A percentile compares a stretch with the other conserved stretches of the same genome.
Conservation (phyloP, 2,113 vertebrate species). For the Pelecanus crispus region DNA sequence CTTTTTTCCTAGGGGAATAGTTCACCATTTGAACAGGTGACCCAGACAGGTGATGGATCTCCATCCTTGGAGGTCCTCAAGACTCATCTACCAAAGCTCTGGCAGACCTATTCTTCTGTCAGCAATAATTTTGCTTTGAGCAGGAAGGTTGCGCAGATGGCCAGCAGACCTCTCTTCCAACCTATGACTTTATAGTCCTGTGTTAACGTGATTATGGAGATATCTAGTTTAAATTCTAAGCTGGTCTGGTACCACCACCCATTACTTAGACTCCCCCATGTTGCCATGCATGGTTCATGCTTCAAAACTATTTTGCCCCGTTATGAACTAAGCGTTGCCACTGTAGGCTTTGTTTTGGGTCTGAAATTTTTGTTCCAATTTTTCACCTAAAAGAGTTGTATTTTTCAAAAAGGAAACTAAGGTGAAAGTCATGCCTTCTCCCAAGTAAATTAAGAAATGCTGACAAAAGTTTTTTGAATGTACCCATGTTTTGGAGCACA, state of each 20-base stretch:
- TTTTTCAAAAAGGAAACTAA: background rate
- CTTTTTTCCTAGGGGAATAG: background rate
- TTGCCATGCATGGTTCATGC: background rate
- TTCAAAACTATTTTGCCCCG: background rate
- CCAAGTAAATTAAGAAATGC: background rate
- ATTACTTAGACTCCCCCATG: background rate
- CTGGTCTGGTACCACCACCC: background rate
- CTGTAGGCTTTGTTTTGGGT: background rate
- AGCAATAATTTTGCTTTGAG: background rate
- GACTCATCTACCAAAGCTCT: background rate
- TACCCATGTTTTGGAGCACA: background rate
- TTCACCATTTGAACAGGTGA: background rate
- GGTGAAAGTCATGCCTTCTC: background rate
- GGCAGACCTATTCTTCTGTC: background rate
- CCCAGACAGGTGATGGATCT: background rate
- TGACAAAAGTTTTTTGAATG: background rate
- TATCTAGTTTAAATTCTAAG: background rate
- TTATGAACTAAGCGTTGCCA: background rate
- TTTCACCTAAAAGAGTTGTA: background rate
- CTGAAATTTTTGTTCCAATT: background rate
- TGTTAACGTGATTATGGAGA: background rate
- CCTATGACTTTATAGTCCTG: background rate
- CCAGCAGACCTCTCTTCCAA: background rate
- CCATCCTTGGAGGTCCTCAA: background rate
- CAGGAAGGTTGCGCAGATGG: background rate